Evolutionary conservation across 2,888 invertebrate genomes (phyloP).

Genomic region (Eurytoma adleriae): DNA sequence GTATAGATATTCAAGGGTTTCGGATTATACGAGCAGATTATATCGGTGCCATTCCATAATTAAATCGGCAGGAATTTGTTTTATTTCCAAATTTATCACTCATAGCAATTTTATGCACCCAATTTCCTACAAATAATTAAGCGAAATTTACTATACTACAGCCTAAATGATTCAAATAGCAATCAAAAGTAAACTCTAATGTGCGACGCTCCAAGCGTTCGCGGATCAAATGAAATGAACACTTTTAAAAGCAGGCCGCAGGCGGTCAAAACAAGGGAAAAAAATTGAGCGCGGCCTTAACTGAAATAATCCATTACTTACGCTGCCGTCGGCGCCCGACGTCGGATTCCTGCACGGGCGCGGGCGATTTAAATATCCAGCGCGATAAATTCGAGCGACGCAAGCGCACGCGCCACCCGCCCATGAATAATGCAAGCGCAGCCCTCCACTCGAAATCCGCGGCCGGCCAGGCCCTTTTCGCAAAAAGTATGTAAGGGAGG

Average conservation of each 20-base stretch:
- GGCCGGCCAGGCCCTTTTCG: background rate
- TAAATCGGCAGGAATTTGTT: too few relatives aligned
- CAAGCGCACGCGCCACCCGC: background rate
- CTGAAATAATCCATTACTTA: slow-evolving; percentile 6
- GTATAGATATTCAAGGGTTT: slow-evolving; percentile 2
- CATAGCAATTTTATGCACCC: too few relatives aligned
- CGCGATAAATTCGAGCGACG: slow-evolving; percentile 16
- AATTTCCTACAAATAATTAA: too few relatives aligned
- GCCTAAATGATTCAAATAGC: too few relatives aligned
- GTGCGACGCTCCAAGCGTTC: too few relatives aligned
- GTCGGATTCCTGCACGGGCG: background rate
- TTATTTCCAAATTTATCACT: too few relatives aligned
- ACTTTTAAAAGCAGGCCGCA: too few relatives aligned
- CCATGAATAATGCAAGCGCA: slow-evolving; percentile 34
- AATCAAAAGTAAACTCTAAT: too few relatives aligned
- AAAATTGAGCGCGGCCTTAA: too few relatives aligned
- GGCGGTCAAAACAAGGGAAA: too few relatives aligned
- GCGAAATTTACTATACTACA: too few relatives aligned
- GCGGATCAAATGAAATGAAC: too few relatives aligned
- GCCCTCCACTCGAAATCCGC: background rate
- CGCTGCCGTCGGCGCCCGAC: background rate
- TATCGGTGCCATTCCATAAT: background rate
- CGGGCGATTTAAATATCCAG: slow-evolving; percentile 16
- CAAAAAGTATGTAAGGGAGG: background rate
- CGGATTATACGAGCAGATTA: background rate